Conservation (phyloP, 1,140 invertebrate genomes). For the Lepidurus arcticus region DNA sequence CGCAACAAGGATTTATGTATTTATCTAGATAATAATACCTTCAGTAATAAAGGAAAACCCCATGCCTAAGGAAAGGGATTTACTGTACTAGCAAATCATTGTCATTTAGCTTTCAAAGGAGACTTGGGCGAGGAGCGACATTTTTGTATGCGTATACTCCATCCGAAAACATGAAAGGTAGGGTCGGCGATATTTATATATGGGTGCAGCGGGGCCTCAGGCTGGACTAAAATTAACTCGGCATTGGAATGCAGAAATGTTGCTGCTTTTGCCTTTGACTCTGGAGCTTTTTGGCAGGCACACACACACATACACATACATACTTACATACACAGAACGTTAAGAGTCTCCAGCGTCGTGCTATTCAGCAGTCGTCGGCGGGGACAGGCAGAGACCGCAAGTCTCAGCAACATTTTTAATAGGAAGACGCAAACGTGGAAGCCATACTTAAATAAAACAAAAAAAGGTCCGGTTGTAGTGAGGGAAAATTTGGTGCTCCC, state of each 20-base stretch:
- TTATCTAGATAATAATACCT: too few species aligned
- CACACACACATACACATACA: neutral
- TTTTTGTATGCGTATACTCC: neutral
- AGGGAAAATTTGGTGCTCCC: too few species aligned
- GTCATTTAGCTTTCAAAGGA: too few species aligned
- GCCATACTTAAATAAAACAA: neutral
- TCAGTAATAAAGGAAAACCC: too few species aligned
- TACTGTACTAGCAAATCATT: too few species aligned
- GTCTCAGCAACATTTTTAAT: constrained; percentile 10
- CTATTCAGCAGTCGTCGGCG: neutral
- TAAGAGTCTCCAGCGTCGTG: neutral
- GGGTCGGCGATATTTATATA: neutral
- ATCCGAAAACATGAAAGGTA: neutral
- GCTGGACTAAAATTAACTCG: constrained; percentile 18
- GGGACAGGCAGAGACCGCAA: constrained; percentile 16
- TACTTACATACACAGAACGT: neutral
- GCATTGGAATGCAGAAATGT: neutral
- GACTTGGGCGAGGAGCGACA: too few species aligned
- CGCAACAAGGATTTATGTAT: too few species aligned
- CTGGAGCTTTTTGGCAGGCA: neutral
- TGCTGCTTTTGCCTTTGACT: neutral
- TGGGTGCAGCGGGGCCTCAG: neutral
- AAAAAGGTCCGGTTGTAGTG: too few species aligned
- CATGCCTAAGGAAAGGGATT: too few species aligned
- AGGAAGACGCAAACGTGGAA: constrained; percentile 3